phyloP scores from a whole-genome alignment of 2,113 vertebrate genomes.

The Leptocoma aspasia region DNA sequence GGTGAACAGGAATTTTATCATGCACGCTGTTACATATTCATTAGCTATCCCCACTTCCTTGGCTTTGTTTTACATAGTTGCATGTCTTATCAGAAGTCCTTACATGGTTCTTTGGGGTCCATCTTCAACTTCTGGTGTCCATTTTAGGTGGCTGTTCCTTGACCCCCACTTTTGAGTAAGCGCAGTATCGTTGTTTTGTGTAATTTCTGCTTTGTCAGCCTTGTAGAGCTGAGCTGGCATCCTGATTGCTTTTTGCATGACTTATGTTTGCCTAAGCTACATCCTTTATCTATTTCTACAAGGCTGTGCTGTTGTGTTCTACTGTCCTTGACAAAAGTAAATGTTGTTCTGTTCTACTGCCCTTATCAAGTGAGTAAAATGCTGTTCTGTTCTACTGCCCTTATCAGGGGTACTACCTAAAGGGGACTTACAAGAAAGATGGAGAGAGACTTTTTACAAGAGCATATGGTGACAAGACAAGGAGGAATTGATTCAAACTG shows the following conservation, averaged over 20 bases:
- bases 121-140: background rate
- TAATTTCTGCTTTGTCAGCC: background rate
- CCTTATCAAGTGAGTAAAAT: background rate
- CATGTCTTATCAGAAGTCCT: background rate
- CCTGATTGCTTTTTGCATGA: background rate
- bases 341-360: background rate
- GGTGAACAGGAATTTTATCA: background rate
- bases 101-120: background rate
- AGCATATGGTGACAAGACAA: background rate
- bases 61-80: background rate
- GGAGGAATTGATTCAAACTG: background rate
- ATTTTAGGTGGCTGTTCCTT: background rate
- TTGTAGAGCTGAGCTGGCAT: background rate
- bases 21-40: background rate
- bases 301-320: background rate
- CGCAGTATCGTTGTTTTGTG: rapidly evolving
- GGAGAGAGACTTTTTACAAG: background rate
- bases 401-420: background rate
- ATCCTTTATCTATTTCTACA: background rate
- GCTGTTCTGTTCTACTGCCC: background rate
- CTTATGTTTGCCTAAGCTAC: background rate
- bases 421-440: background rate
- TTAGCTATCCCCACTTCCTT: background rate
- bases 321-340: background rate
- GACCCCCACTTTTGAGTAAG: background rate